phyloP scores from a whole-genome alignment of 2,797 vertebrate species.

The Centropyge bicolor region DNA sequence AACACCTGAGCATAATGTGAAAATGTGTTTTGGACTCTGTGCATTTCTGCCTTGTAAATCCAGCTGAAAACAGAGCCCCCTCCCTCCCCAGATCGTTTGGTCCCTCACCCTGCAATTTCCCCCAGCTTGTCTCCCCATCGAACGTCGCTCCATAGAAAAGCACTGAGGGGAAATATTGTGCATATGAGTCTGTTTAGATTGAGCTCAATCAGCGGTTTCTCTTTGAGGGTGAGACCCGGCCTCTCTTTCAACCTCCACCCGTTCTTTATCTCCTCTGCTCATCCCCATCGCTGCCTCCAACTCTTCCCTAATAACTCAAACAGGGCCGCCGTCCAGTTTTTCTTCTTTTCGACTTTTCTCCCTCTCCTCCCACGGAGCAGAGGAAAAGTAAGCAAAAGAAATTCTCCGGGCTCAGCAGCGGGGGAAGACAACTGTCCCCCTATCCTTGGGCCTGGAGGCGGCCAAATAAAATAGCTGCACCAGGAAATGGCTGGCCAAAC shows the following conservation, averaged over 20 bases:
- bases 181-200: conserved; percentile 45
- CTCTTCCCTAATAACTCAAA: conserved; percentile 72
- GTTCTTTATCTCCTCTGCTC: conserved; percentile 51
- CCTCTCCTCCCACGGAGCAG: conserved; percentile 74
- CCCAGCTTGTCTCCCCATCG: conserved; percentile 32
- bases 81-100: conserved; percentile 51
- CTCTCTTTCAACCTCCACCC: conserved; percentile 41
- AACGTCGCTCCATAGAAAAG: conserved; percentile 35
- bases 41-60: conserved; percentile 55
- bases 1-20: conserved; percentile 64
- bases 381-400: conserved; percentile 91
- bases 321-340: conserved; percentile 51
- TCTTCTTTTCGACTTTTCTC: conserved; percentile 36
- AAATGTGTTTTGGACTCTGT: conserved; percentile 50
- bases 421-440: conserved; percentile 90
- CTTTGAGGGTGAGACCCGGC: conserved; percentile 63
- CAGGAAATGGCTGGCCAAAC: conserved; percentile 93
- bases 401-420: conserved; percentile 84
- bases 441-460: conserved; percentile 82
- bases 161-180: conserved; percentile 51
- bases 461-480: conserved; percentile 96
- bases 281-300: conserved; percentile 49
- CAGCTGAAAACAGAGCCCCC: conserved; percentile 55
- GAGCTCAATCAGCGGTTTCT: conserved; percentile 51
- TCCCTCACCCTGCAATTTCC: conserved; percentile 60